phyloP scores from a whole-genome alignment of 2,113 vertebrate genomes.

The Hyla sarda region DNA sequence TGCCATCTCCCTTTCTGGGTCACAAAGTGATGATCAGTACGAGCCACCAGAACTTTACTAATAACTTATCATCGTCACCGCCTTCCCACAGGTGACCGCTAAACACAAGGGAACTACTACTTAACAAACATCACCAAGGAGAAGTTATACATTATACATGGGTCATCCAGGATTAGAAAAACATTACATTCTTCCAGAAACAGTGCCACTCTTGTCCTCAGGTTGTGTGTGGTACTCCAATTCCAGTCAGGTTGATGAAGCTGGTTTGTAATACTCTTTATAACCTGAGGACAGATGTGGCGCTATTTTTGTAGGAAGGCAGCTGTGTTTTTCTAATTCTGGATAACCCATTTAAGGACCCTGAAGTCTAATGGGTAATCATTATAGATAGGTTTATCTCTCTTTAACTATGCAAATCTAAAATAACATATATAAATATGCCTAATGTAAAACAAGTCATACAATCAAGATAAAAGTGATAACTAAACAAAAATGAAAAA shows the following conservation, averaged over 20 bases:
- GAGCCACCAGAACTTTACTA: neutral
- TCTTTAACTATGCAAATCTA: neutral
- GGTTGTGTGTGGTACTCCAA: too few relatives aligned
- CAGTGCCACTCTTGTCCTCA: too few relatives aligned
- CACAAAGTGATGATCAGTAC: neutral
- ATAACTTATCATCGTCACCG: too few relatives aligned
- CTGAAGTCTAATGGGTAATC: neutral
- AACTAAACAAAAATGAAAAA: neutral
- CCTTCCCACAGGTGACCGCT: neutral
- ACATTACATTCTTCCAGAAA: too few relatives aligned
- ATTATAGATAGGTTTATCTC: neutral
- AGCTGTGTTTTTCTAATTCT: too few relatives aligned
- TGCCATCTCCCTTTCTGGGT: neutral
- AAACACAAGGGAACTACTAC: neutral
- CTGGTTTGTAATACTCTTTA: too few relatives aligned
- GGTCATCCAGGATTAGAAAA: too few relatives aligned
- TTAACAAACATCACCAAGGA: neutral
- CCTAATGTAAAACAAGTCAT: neutral
- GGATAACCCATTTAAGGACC: neutral
- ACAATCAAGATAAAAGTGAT: neutral
- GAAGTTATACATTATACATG: too few relatives aligned
- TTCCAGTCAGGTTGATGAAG: too few relatives aligned
- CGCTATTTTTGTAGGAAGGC: too few relatives aligned
- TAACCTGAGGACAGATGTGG: too few relatives aligned
- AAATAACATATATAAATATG: neutral